These are phyloP conservation scores for Deroplatys truncata DNA, from an alignment of 2,888 invertebrate genomes.

Conservation along the genomic window DNA sequence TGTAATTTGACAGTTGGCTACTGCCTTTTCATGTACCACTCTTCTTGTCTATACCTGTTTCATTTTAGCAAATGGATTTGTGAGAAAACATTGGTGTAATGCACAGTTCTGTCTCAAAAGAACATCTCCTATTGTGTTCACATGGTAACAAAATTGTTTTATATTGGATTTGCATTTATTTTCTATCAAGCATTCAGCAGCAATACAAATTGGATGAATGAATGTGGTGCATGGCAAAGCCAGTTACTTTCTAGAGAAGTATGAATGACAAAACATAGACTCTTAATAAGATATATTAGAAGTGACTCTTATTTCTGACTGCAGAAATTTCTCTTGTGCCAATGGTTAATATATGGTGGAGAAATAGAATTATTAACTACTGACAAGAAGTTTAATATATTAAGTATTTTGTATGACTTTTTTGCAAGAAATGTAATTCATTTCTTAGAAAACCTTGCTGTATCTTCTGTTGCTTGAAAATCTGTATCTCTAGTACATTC, in stretches of 20 bases:
- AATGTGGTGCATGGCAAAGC: not conserved
- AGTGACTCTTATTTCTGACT: not conserved
- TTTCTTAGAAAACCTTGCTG: not conserved
- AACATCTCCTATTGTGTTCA: not conserved
- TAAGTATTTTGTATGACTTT: slow-evolving; percentile 5
- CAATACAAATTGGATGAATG: not conserved
- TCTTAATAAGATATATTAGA: not conserved
- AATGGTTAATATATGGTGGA: not conserved
- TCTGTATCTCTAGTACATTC: not conserved
- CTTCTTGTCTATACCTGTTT: not conserved
- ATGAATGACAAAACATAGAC: not conserved
- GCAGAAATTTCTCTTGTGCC: slow-evolving; percentile 14
- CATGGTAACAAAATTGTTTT: not conserved
- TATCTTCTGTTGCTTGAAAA: not conserved
- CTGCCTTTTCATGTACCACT: not conserved
- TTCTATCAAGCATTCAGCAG: not conserved
- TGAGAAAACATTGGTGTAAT: not conserved
- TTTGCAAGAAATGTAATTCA: not conserved
- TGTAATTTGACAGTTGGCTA: slow-evolving; percentile 57
- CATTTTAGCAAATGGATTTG: not conserved
- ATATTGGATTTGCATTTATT: not conserved
- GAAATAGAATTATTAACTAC: not conserved
- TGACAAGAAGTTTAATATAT: slow-evolving; percentile 1
- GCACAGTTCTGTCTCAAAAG: not conserved
- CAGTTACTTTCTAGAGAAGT: not conserved